These are phyloP conservation scores for Steinernema khuongi DNA, from an alignment of 1,140 invertebrate genomes.

Conservation along the genomic window DNA sequence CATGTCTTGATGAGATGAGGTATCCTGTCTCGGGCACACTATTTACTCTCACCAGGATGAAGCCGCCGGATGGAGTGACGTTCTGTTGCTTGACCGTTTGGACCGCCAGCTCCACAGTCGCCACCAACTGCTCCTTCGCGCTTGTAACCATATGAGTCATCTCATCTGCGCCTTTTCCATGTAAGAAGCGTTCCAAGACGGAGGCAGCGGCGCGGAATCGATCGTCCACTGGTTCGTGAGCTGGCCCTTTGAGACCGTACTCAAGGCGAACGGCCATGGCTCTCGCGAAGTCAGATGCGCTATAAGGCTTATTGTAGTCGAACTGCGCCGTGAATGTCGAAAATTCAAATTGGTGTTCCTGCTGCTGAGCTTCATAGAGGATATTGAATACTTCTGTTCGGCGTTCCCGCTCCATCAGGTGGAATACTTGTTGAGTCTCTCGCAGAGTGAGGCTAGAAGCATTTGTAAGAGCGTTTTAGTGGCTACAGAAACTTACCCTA, in stretches of 20 bases:
- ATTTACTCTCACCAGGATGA: background rate
- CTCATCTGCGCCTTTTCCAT: background rate
- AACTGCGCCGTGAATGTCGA: background rate
- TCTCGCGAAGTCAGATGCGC: background rate
- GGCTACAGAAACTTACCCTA: background rate
- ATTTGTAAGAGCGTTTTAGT: background rate
- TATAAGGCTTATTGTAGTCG: background rate
- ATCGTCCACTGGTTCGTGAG: background rate
- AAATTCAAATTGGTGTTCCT: background rate
- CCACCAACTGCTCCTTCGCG: background rate
- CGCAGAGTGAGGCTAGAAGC: background rate
- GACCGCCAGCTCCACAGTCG: background rate
- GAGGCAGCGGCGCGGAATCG: background rate
- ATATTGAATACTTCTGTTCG: background rate
- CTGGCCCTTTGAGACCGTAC: background rate
- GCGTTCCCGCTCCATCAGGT: background rate
- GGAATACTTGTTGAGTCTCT: background rate
- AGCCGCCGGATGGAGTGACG: background rate
- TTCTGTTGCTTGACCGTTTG: background rate
- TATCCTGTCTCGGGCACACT: background rate
- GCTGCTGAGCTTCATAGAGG: background rate
- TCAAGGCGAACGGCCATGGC: background rate
- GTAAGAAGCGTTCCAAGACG: background rate
- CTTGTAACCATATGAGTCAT: background rate
- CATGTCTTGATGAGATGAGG: background rate